phyloP scores from a whole-genome alignment of 2,888 invertebrate genomes.

The Taphrorychus bicolor region DNA sequence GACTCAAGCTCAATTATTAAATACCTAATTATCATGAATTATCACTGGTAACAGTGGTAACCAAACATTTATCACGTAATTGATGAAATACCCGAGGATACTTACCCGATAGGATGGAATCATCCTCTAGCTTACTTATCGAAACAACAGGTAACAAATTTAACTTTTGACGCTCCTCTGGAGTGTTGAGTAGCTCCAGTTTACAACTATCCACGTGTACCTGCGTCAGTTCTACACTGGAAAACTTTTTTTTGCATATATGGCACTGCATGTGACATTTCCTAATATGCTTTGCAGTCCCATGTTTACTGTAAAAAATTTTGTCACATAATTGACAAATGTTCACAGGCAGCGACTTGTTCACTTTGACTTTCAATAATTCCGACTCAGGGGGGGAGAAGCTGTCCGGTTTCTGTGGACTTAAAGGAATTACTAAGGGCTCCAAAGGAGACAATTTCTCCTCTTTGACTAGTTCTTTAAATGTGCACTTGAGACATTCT shows the following conservation, averaged over 20 bases:
- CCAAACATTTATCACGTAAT: neutral
- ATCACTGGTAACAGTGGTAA: too few species aligned
- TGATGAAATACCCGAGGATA: neutral
- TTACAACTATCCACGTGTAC: constrained; percentile 11
- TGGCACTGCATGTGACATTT: constrained; percentile 24
- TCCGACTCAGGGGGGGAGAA: neutral
- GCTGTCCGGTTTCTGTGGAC: neutral
- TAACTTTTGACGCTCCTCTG: neutral
- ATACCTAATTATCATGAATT: neutral
- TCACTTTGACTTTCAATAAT: neutral
- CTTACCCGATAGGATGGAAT: neutral
- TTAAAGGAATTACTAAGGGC: neutral
- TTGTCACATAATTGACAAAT: constrained; percentile 13
- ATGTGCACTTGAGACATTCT: too few species aligned
- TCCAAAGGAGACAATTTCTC: constrained; percentile 15
- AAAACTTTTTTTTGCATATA: constrained; percentile 21
- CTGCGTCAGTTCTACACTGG: constrained; percentile 2
- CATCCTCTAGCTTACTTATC: neutral
- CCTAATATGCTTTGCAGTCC: constrained; percentile 6
- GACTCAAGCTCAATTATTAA: neutral
- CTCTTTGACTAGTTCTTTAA: constrained; percentile 1
- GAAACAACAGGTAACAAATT: neutral
- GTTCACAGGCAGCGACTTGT: constrained; percentile 1
- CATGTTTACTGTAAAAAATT: constrained; percentile 5
- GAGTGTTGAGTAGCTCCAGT: neutral